Evolutionary conservation across 2,888 invertebrate genomes (phyloP).

Genomic region (Ferdinandea cuprea): DNA sequence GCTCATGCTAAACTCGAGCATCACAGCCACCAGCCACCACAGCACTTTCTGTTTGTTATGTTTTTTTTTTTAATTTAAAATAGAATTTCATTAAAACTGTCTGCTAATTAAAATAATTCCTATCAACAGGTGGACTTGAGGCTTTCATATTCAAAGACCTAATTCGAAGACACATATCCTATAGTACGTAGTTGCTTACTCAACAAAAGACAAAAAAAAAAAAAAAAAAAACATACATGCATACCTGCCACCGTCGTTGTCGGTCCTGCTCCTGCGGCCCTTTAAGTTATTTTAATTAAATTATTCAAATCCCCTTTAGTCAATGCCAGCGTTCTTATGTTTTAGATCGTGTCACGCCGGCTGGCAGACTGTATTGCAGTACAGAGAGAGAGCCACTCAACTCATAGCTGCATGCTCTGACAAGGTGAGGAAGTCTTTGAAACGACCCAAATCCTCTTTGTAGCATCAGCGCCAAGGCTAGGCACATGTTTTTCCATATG

Average conservation of each 20-base stretch:
- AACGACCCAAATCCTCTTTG: conserved; percentile 49
- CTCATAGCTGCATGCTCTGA: conserved; percentile 23
- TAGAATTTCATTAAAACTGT: conserved; percentile 11
- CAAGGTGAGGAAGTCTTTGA: conserved; percentile 46
- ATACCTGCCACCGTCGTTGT: conserved; percentile 1
- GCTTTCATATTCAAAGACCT: conserved; percentile 4
- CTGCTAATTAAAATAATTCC: conserved; percentile 52
- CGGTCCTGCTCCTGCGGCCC: conserved; percentile 14
- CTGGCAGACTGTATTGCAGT: conserved; percentile 16
- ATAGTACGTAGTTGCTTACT: not conserved
- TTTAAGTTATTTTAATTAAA: conserved; percentile 52
- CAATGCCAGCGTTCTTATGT: conserved; percentile 18
- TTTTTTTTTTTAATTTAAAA: not conserved
- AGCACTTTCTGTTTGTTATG: not conserved
- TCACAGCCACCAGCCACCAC: not conserved
- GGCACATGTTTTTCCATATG: conserved; percentile 30
- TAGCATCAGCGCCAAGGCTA: conserved; percentile 40
- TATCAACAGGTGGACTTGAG: conserved; percentile 46
- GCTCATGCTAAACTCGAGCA: not conserved
- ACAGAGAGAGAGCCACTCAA: conserved; percentile 18
- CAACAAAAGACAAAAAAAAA: too few species aligned
- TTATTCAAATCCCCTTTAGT: conserved; percentile 37
- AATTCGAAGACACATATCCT: not conserved
- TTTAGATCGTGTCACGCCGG: not conserved
- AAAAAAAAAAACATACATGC: not conserved